phyloP scores from a whole-genome alignment of 2,888 invertebrate species.

The Matsumyia berberina region DNA sequence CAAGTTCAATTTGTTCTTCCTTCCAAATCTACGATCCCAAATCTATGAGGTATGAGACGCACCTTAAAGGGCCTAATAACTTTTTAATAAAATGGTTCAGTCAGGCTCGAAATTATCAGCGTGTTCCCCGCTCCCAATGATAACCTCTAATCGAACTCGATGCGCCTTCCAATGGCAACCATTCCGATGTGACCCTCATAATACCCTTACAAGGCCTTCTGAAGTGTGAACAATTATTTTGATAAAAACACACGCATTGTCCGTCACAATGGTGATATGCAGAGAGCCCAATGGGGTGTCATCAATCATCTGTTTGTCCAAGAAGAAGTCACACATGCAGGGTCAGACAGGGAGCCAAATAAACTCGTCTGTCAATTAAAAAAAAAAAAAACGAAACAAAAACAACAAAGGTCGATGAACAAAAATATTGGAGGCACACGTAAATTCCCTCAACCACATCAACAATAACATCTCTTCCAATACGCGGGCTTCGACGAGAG shows the following conservation, averaged over 20 bases:
- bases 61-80: conserved; percentile 29
- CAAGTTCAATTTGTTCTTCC: not conserved
- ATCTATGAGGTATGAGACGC: not conserved
- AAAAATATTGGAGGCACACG: conserved; percentile 5
- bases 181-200: conserved; percentile 41
- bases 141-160: conserved; percentile 20
- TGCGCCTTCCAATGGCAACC: conserved; percentile 20
- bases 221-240: conserved; percentile 60
- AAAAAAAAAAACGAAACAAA: conserved; percentile 13
- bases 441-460: conserved; percentile 37
- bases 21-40: not conserved
- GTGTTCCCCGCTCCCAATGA: not conserved
- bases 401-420: conserved; percentile 46
- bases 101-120: not conserved
- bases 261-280: conserved; percentile 31
- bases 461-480: conserved; percentile 6
- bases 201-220: conserved; percentile 29
- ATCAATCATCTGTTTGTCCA: conserved; percentile 49
- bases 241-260: conserved; percentile 45
- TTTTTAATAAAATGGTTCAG: conserved; percentile 34
- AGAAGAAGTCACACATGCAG: conserved; percentile 25
- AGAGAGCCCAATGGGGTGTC: conserved; percentile 5
- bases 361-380: conserved; percentile 43
- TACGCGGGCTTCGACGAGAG: not conserved
- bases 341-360: conserved; percentile 31